These are phyloP conservation scores for Periplaneta americana DNA, from an alignment of 1,140 invertebrate genomes.

Conservation along the genomic window DNA sequence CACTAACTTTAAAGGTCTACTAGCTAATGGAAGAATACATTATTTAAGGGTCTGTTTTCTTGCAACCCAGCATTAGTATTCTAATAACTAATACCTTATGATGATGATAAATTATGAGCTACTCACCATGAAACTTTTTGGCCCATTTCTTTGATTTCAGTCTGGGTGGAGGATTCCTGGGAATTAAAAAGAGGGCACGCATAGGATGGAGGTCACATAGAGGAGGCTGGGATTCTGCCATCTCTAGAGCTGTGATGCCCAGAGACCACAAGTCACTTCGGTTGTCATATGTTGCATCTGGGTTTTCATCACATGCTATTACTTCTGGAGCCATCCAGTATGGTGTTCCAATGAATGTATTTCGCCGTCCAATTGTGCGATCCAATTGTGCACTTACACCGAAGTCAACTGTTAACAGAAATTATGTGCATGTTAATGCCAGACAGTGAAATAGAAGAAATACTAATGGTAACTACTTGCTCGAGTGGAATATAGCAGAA, in stretches of 20 bases:
- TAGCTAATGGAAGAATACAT: no score
- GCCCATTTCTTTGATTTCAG: constrained; percentile 99
- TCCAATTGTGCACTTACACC: constrained; percentile 99
- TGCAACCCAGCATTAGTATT: no score
- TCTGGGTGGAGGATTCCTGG: constrained; percentile 92
- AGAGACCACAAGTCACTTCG: constrained; percentile 97
- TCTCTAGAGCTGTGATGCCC: constrained; percentile 98
- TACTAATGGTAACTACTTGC: no score
- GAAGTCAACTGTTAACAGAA: constrained; percentile 87
- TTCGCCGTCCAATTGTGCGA: constrained; percentile 95
- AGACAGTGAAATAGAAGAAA: no score
- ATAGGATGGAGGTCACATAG: constrained; percentile 99
- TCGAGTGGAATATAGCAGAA: no score
- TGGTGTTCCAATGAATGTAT: constrained; percentile 99
- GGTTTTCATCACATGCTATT: constrained; percentile 99
- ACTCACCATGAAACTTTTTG: constrained; percentile 81
- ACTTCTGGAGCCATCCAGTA: constrained; percentile 98
- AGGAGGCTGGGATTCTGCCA: constrained; percentile 99
- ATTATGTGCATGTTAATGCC: no score
- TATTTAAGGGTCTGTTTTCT: background rate
- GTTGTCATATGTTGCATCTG: constrained; percentile 99
- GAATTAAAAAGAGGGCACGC: constrained; percentile 97
- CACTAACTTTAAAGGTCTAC: no score
- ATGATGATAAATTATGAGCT: background rate
- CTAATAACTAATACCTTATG: background rate